phyloP scores from a whole-genome alignment of 2,113 vertebrate genomes.

The human region DNA sequence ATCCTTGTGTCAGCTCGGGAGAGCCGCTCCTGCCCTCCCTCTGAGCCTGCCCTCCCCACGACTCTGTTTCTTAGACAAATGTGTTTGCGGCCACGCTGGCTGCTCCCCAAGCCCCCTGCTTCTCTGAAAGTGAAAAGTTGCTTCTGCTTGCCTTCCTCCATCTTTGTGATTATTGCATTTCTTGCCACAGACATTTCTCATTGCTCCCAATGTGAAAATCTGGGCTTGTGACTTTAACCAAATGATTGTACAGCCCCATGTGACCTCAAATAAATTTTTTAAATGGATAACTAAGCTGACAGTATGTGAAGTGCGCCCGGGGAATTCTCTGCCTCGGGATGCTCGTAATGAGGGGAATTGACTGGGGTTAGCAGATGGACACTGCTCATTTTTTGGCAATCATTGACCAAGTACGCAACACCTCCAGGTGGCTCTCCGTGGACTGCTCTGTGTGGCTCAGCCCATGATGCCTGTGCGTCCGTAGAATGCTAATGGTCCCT shows the following conservation, averaged over 20 bases:
- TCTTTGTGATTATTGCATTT: conserved; percentile 35
- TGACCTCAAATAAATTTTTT: conserved; percentile 65
- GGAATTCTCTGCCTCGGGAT: conserved; percentile 51
- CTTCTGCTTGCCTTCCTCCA: background rate
- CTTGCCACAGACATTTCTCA: background rate
- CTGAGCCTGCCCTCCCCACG: background rate
- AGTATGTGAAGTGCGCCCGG: background rate
- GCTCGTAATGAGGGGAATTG: conserved; percentile 65
- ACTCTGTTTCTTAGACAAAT: background rate
- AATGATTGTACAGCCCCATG: background rate
- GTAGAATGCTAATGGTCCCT: background rate
- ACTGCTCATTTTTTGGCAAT: conserved; percentile 74
- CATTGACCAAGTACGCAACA: conserved; percentile 61
- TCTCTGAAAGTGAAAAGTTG: background rate
- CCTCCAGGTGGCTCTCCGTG: conserved; percentile 75
- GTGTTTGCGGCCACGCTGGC: rapidly evolving
- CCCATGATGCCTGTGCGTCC: background rate
- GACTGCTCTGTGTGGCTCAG: conserved; percentile 49
- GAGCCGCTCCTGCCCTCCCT: background rate
- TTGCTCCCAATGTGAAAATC: conserved; percentile 48
- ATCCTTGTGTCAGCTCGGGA: background rate
- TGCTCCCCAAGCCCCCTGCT: background rate
- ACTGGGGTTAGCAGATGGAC: conserved; percentile 79
- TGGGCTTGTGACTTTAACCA: conserved; percentile 46
- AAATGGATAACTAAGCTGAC: conserved; percentile 70